Percentiles rank a stretch among this genome's conserved stretches.
phyloP scores from a whole-genome alignment of 53 echinoderm and acorn worm species.

The Apostichopus leukothele region DNA sequence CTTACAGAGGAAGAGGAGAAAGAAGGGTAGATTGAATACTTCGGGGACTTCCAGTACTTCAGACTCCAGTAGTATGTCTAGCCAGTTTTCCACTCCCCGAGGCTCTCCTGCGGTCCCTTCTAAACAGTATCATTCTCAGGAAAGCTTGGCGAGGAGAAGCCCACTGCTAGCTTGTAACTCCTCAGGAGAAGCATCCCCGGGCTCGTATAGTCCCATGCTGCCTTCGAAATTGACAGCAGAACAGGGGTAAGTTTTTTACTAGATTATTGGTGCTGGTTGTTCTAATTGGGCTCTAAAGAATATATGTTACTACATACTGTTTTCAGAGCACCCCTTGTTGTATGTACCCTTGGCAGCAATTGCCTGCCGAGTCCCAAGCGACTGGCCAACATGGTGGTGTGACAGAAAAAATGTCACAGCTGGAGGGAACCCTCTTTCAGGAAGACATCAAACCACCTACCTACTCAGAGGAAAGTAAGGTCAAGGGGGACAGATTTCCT shows the following conservation, averaged over 20 bases:
- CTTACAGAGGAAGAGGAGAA: slow-evolving; percentile 67
- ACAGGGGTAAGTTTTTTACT: not conserved
- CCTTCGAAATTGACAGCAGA: slow-evolving; percentile 1
- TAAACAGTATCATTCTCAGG: slow-evolving; percentile 64
- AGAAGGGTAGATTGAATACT: slow-evolving; percentile 29
- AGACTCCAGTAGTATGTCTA: slow-evolving; percentile 87
- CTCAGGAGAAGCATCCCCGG: slow-evolving; percentile 18
- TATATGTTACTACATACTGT: too few species aligned
- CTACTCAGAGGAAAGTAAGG: too few species aligned
- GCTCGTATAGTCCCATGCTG: slow-evolving; percentile 29
- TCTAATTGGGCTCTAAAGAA: too few species aligned
- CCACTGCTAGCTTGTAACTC: not conserved
- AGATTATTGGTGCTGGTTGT: too few species aligned
- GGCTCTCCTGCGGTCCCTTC: slow-evolving; percentile 69
- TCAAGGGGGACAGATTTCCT: too few species aligned
- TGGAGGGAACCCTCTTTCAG: too few species aligned
- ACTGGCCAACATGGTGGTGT: too few species aligned
- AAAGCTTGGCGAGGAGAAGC: slow-evolving; percentile 34
- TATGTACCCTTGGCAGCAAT: too few species aligned
- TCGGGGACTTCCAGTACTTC: slow-evolving; percentile 80
- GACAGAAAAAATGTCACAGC: too few species aligned
- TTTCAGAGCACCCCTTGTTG: too few species aligned
- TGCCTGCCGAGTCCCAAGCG: too few species aligned
- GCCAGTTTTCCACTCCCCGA: slow-evolving; percentile 81
- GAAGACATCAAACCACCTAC: too few species aligned